phyloP scores from a whole-genome alignment of 37 sponge, comb jelly and placozoan genomes.

The Hexactinellida sp. region DNA sequence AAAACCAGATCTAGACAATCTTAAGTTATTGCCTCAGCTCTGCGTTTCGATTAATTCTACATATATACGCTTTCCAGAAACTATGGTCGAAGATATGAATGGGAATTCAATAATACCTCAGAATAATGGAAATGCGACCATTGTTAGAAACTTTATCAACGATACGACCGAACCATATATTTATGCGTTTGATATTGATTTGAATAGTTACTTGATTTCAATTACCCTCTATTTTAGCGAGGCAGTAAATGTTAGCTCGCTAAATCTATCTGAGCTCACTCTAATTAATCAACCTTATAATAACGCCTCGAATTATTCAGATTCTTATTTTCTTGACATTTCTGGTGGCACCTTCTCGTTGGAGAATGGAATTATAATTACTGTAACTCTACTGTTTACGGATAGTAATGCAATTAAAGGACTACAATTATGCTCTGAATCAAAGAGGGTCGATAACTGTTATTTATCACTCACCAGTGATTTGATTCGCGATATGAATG shows the following conservation, averaged over 20 bases:
- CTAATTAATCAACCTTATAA: constrained; percentile 21
- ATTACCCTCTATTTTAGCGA: constrained; percentile 68
- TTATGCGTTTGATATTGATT: constrained; percentile 70
- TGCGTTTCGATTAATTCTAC: constrained; percentile 34
- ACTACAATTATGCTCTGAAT: constrained; percentile 55
- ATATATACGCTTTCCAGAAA: constrained; percentile 34
- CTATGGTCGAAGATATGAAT: constrained; percentile 71
- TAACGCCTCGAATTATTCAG: neutral
- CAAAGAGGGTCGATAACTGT: constrained; percentile 34
- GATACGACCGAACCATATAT: constrained; percentile 63
- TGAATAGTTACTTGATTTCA: constrained; percentile 39
- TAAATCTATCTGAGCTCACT: constrained; percentile 39
- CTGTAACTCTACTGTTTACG: constrained; percentile 24
- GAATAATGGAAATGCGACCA: constrained; percentile 33
- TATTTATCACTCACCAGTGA: constrained; percentile 38
- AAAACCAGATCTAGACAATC: constrained; percentile 35
- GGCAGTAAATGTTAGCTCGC: constrained; percentile 38
- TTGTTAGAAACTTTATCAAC: constrained; percentile 36
- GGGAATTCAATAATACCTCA: constrained; percentile 49
- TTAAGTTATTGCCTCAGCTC: constrained; percentile 50
- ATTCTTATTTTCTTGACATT: constrained; percentile 37
- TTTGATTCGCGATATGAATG: constrained; percentile 52
- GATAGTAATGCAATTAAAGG: constrained; percentile 69
- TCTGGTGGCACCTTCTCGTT: constrained; percentile 35
- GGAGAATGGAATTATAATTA: constrained; percentile 32